Percentiles rank a stretch among this genome's conserved stretches.
Conservation (phyloP, 2,113 vertebrate genomes). For the Chunga burmeisteri region DNA sequence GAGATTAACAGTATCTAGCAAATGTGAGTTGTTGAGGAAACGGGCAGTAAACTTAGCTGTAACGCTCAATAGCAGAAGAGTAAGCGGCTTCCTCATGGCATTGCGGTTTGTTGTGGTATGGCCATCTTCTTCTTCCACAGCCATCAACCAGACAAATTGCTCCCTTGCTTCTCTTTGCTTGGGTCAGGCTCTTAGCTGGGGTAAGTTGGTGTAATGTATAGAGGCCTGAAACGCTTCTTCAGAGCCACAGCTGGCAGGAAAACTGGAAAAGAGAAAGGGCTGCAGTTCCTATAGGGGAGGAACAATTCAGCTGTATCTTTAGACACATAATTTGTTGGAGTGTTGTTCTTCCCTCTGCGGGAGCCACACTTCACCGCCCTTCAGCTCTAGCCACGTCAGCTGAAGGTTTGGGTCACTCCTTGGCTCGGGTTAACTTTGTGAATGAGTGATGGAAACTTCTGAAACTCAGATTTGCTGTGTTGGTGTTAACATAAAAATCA, state of each 20-base stretch:
- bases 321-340: background rate
- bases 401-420: background rate
- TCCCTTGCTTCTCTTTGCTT: background rate
- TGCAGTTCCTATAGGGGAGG: background rate
- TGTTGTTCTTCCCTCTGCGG: background rate
- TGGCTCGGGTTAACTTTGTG: background rate
- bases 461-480: background rate
- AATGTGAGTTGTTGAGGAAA: background rate
- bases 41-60: background rate
- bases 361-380: background rate
- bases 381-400: background rate
- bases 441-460: background rate
- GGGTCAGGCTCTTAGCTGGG: background rate
- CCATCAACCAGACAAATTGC: background rate
- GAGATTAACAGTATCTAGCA: background rate
- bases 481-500: background rate
- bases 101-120: too few species aligned
- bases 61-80: background rate
- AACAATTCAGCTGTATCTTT: background rate
- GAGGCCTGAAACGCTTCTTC: background rate
- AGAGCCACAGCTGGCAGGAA: background rate
- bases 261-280: background rate
- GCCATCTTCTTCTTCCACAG: background rate
- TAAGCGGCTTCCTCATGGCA: background rate
- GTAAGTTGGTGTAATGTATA: background rate